Conservation (phyloP, 1,140 invertebrate genomes). For the Apis dorsata region DNA sequence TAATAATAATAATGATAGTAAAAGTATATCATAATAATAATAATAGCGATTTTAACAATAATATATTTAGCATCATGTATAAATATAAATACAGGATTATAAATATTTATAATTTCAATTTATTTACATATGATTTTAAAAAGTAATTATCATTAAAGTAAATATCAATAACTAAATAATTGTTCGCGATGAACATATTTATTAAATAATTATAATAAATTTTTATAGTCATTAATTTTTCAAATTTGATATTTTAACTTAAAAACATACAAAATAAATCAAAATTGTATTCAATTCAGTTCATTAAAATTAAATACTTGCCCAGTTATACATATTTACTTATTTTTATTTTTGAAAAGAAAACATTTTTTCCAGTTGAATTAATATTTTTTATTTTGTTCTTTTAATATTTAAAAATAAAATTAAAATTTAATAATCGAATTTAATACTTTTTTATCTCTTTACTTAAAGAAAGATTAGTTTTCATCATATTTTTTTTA, state of each 20-base stretch:
- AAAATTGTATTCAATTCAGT: neutral
- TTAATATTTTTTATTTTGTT: too few relatives aligned
- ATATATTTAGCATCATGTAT: neutral
- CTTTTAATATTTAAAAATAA: too few relatives aligned
- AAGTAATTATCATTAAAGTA: too few relatives aligned
- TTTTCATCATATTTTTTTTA: too few relatives aligned
- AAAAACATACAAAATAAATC: neutral
- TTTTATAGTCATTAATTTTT: neutral
- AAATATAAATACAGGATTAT: neutral
- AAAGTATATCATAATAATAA: neutral
- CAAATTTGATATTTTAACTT: neutral
- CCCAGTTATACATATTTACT: neutral
- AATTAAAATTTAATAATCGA: too few relatives aligned
- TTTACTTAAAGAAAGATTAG: too few relatives aligned
- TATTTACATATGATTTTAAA: neutral
- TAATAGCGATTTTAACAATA: neutral
- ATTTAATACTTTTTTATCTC: too few relatives aligned
- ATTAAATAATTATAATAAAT: too few relatives aligned
- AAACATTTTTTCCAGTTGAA: too few relatives aligned
- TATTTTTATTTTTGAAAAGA: neutral
- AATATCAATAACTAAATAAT: neutral
- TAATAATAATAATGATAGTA: neutral
- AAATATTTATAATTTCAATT: neutral
- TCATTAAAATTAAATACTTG: neutral
- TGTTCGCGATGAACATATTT: neutral